Conservation (phyloP, 2,113 vertebrate genomes). For the Triplophysa siluroides region DNA sequence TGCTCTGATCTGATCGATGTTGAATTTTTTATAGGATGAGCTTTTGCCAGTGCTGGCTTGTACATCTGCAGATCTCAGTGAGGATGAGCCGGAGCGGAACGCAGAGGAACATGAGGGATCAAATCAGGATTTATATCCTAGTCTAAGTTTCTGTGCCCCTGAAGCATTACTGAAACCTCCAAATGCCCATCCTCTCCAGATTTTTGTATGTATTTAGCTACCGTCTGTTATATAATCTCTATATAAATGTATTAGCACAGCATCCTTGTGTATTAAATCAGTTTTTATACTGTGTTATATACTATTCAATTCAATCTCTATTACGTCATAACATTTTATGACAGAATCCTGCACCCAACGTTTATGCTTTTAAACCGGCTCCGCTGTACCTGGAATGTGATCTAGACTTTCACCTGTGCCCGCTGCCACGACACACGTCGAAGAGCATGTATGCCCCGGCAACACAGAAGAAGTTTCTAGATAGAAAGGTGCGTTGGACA, state of each 20-base stretch:
- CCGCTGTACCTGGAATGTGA: constrained; percentile 80
- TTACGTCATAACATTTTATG: constrained; percentile 32
- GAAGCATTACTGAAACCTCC: constrained; percentile 68
- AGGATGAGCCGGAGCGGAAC: constrained; percentile 23
- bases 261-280: too few species aligned
- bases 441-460: constrained; percentile 66
- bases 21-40: constrained; percentile 71
- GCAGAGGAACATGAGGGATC: not conserved
- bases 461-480: constrained; percentile 76
- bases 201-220: constrained; percentile 78
- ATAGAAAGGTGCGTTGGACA: constrained; percentile 72
- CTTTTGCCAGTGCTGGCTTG: constrained; percentile 53
- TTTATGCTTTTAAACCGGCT: constrained; percentile 73
- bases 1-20: not conserved
- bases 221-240: not conserved
- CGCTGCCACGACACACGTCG: constrained; percentile 78
- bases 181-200: constrained; percentile 76
- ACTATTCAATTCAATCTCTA: not conserved
- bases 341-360: constrained; percentile 87
- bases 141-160: constrained; percentile 76
- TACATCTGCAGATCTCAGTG: constrained; percentile 32
- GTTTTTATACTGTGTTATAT: too few species aligned
- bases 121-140: not conserved
- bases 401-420: constrained; percentile 84
- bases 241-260: not conserved